Evolutionary conservation across 2,888 invertebrate species (phyloP), one percentile per base, ranked within the genome.

Genomic region (Apamea monoglypha): DNA sequence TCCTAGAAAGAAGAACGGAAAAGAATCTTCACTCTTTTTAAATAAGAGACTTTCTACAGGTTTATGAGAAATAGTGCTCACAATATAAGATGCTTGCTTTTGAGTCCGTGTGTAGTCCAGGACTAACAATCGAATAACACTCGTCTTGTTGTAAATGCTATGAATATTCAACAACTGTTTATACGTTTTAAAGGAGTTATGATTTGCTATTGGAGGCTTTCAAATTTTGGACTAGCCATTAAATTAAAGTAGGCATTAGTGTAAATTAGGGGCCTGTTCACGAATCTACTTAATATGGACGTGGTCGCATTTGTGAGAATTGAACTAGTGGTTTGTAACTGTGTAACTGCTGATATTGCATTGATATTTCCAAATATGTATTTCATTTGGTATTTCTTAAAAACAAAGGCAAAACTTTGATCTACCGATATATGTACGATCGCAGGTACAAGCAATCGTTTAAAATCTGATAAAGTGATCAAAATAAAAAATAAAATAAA

Each of bases 101-200:
- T n/a, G 2, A 18, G 3, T 8, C 6, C 21, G 14, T 50, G 71
- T 87, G 83, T 87, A 83, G 50, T 69, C 78, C 44, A 53, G 36
- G 78, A 67, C 74, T 89, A 80, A 87, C 75, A 78, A 76, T 81
- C 71, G 29, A 47, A 68, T 80, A 78, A 77, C 74, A 84, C 80
- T 87, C 84, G 83, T 81, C 82, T 85, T 88, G 71, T 86, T 88
- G 82, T 83, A 74, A 74, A 77, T 74, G 72, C 63, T 83, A 87
- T 91, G 87, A 88, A 90, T 89, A 91, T 89, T 90, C 88, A 88
- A 81, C 82, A 83, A 64, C 79, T 79, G 79, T 81, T 78, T 81
- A 81, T 85, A 79, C 84, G 73, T 78, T 87, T 80, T 81, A 76
- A 81, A 88, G 78, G 80, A 84, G 78, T 81, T 79, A 84, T 83